These are phyloP conservation scores for Aphyosemion australe DNA, from an alignment of 2,113 vertebrate species.

Conservation along the genomic window DNA sequence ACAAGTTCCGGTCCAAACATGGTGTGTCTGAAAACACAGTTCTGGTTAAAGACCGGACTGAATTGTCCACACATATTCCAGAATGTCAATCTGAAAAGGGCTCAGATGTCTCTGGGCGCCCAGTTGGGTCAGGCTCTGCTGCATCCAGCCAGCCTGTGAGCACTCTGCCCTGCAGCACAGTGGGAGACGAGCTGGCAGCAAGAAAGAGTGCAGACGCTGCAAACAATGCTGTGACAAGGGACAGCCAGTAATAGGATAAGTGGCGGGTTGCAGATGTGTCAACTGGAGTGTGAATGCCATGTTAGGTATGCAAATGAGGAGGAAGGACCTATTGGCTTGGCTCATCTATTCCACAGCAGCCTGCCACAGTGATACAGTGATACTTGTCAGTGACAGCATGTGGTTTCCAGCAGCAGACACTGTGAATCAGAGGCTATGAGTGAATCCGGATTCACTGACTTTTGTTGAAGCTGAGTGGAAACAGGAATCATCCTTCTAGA, in stretches of 20 bases:
- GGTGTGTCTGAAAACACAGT: too few species aligned
- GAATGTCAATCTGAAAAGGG: too few species aligned
- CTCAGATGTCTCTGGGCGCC: constrained; percentile 2
- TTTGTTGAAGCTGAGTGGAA: constrained; percentile 10
- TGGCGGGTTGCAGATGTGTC: constrained; percentile 74
- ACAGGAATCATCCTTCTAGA: neutral
- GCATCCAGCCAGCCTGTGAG: constrained; percentile 40
- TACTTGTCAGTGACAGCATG: constrained; percentile 35
- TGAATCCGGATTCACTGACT: constrained; percentile 32
- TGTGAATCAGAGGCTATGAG: constrained; percentile 50
- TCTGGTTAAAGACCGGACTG: too few species aligned
- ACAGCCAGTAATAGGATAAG: constrained; percentile 74
- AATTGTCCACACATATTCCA: too few species aligned
- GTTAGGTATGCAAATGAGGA: constrained; percentile 74
- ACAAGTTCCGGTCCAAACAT: too few species aligned
- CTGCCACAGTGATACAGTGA: constrained; percentile 34
- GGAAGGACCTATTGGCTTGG: constrained; percentile 49
- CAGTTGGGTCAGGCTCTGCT: constrained; percentile 23
- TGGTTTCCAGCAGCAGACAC: constrained; percentile 27
- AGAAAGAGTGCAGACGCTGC: constrained; percentile 64
- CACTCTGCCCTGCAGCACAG: constrained; percentile 18
- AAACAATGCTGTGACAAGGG: constrained; percentile 59
- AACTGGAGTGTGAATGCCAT: constrained; percentile 71
- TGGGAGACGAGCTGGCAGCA: constrained; percentile 35
- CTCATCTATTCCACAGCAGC: constrained; percentile 50